A percentile compares a stretch with the other conserved stretches of the same genome.
These are phyloP conservation scores for Agrotis puta DNA, from an alignment of 2,888 invertebrate species.

Conservation along the genomic window DNA sequence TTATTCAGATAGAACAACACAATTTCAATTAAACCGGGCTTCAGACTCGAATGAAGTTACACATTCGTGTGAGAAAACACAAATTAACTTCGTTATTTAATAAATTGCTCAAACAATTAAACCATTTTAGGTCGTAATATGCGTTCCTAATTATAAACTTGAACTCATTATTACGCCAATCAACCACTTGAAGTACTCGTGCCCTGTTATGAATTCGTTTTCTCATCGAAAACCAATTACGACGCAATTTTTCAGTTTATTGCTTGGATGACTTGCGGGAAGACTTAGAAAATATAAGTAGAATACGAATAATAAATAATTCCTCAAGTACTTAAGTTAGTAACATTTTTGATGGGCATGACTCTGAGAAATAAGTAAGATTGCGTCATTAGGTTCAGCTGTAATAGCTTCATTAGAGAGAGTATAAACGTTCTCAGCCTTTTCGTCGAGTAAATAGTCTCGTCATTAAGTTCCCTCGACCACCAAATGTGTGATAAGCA, in stretches of 20 bases:
- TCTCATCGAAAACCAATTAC: slow-evolving; percentile 77
- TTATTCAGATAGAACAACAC: slow-evolving; percentile 37
- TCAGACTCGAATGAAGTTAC: slow-evolving; percentile 32
- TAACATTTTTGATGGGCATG: slow-evolving; percentile 46
- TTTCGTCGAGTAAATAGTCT: slow-evolving; percentile 51
- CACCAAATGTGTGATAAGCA: slow-evolving; percentile 75
- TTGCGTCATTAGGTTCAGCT: slow-evolving; percentile 66
- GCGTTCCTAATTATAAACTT: slow-evolving; percentile 53
- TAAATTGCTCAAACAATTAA: slow-evolving; percentile 34
- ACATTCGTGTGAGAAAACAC: slow-evolving; percentile 43
- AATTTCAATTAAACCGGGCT: slow-evolving; percentile 33
- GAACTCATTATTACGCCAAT: slow-evolving; percentile 60
- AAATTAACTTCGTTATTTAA: slow-evolving; percentile 24
- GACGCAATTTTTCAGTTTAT: slow-evolving; percentile 74
- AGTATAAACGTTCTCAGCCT: slow-evolving; percentile 50
- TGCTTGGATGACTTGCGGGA: slow-evolving; percentile 78
- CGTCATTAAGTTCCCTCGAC: slow-evolving; percentile 57
- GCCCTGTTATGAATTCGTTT: slow-evolving; percentile 59
- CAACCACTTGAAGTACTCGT: slow-evolving; percentile 37
- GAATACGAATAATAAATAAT: slow-evolving; percentile 23
- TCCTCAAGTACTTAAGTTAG: slow-evolving; percentile 20
- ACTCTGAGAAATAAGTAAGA: slow-evolving; percentile 53
- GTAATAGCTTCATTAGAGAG: slow-evolving; percentile 62
- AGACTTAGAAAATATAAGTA: slow-evolving; percentile 52
- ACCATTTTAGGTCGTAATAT: slow-evolving; percentile 42